Conservation (phyloP, 1,140 invertebrate genomes). For the Calephelis virginiensis region DNA sequence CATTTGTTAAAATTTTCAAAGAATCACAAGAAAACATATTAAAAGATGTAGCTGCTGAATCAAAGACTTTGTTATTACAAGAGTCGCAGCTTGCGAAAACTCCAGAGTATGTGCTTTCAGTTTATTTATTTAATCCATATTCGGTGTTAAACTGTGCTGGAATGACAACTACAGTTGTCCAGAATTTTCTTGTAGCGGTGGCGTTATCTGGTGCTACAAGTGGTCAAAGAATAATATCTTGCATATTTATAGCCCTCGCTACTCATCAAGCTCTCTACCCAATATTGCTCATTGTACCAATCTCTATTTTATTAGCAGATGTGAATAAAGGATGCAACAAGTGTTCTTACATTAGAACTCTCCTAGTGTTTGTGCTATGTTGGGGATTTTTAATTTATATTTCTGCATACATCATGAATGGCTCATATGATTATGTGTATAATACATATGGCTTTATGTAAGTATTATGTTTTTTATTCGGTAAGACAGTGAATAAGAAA, state of each 20-base stretch:
- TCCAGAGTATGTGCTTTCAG: constrained; percentile 85
- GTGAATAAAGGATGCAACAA: constrained; percentile 70
- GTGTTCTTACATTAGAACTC: constrained; percentile 73
- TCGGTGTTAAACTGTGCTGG: constrained; percentile 94
- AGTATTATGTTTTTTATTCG: constrained; percentile 55
- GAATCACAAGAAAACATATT: constrained; percentile 70
- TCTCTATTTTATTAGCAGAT: constrained; percentile 77
- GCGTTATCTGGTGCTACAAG: constrained; percentile 85
- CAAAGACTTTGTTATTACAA: constrained; percentile 80
- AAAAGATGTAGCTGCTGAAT: constrained; percentile 79
- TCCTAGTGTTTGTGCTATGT: constrained; percentile 67
- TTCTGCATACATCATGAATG: constrained; percentile 75
- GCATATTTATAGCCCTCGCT: constrained; percentile 85
- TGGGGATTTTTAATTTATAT: constrained; percentile 73
- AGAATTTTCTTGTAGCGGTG: constrained; percentile 89
- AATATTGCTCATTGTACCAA: constrained; percentile 89
- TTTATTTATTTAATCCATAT: constrained; percentile 96
- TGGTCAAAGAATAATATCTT: constrained; percentile 80
- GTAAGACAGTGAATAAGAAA: neutral
- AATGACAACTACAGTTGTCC: constrained; percentile 93
- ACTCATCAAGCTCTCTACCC: constrained; percentile 94
- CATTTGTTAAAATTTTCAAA: constrained; percentile 80
- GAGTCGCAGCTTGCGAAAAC: constrained; percentile 77
- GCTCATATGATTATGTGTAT: constrained; percentile 86
- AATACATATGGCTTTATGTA: constrained; percentile 93